phyloP scores from a whole-genome alignment of 2,888 invertebrate genomes.

The Eristalinus aeneus region DNA sequence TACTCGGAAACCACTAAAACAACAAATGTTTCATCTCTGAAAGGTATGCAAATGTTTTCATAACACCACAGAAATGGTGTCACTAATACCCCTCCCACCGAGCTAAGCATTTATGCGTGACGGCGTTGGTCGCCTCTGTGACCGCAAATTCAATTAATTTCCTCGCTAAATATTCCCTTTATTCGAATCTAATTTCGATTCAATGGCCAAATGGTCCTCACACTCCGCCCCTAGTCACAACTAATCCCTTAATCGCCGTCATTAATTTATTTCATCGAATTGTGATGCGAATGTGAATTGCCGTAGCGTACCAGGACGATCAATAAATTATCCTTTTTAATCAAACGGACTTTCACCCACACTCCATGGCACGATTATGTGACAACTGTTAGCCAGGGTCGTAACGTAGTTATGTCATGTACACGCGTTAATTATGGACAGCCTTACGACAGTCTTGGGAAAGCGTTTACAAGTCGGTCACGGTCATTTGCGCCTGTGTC shows the following conservation, averaged over 20 bases:
- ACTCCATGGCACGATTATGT: slow-evolving; percentile 30
- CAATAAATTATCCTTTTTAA: slow-evolving; percentile 66
- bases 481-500: neutral
- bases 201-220: slow-evolving; percentile 47
- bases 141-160: slow-evolving; percentile 52
- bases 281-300: slow-evolving; percentile 62
- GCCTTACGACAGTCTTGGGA: slow-evolving; percentile 51
- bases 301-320: slow-evolving; percentile 27
- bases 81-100: neutral
- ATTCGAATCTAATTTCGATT: slow-evolving; percentile 45
- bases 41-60: neutral
- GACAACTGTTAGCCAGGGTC: slow-evolving; percentile 31
- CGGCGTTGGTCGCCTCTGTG: neutral
- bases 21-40: neutral
- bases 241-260: slow-evolving; percentile 58
- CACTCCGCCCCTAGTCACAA: slow-evolving; percentile 2
- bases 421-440: slow-evolving; percentile 31
- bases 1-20: neutral
- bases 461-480: slow-evolving; percentile 16
- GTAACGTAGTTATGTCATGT: neutral
- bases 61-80: neutral
- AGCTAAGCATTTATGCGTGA: neutral
- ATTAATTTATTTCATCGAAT: slow-evolving; percentile 66
- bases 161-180: slow-evolving; percentile 47
- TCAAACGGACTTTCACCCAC: slow-evolving; percentile 31